Base-by-base conservation (phyloP, 2,888 invertebrate species). In the Neoascia interrupta region DNA sequence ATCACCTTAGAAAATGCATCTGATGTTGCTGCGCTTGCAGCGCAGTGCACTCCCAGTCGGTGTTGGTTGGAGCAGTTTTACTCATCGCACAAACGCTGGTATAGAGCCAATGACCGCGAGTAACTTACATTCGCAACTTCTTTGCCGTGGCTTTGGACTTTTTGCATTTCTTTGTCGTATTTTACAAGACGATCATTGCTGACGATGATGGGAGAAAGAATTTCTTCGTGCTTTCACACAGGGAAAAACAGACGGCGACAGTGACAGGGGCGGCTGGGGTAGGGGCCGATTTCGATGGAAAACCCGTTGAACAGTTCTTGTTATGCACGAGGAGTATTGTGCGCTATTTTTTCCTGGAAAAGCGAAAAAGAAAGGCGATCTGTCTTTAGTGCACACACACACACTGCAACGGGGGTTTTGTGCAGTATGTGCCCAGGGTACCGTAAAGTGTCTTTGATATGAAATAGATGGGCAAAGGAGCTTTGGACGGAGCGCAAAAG, bases 61-160 rank as follows among this genome's bases (percentile, higher is more conserved):
- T 34, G n/a, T 26, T 16, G 68, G 31, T 63, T 43, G 64, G 31
- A 8, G 8, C 3, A 6, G 8, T n/a, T 31, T 6, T 31, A 6
- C 8, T 31, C 31, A n/a, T 26, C 26, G 26, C 26, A 5, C 5
- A 26, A 26, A 5, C 26, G 26, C 4, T 26, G 8, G 26, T 4
- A 31, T 31, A 3, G 31, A 85, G 87, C 84, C 87, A 88, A 88
- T 85, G 88, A 88, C 88, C 88, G 88, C 85, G 82, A 88, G 88
- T 88, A 87, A 85, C 88, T 87, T 88, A 88, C 88, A 87, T 88
- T 87, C 86, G 85, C 85, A 86, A 86, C 85, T 85, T 86, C 56
- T 49, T 64, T 11, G 13, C 18, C 8, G 10, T 28, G 15, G 2
- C 37, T 15, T 72, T 61, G 45, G 64, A 49, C 64, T 76, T 76